Evolutionary conservation across 2,797 vertebrate genomes (phyloP).

Genomic region (Falco peregrinus): DNA sequence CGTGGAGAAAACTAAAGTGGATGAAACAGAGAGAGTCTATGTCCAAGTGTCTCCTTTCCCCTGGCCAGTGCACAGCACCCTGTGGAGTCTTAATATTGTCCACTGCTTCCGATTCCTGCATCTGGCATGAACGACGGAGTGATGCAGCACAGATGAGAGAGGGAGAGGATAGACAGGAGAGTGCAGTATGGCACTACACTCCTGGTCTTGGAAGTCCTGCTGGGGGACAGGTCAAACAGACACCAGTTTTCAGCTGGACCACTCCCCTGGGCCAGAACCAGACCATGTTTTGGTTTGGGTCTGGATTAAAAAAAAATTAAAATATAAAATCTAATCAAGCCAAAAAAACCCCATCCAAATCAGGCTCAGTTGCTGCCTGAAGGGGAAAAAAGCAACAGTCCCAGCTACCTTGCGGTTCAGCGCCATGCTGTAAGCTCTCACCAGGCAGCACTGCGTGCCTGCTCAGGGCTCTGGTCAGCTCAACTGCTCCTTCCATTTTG

Average conservation of each 20-base stretch:
- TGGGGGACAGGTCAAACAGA: neutral
- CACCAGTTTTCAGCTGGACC: neutral
- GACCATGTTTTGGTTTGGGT: neutral
- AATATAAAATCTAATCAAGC: neutral
- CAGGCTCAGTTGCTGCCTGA: neutral
- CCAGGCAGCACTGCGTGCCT: neutral
- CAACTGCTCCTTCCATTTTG: neutral
- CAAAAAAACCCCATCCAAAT: neutral
- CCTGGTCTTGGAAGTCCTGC: neutral
- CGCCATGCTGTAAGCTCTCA: neutral
- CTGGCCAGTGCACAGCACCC: neutral
- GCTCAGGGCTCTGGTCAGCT: neutral
- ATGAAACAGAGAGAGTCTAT: neutral
- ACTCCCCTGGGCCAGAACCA: neutral
- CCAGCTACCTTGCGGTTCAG: neutral
- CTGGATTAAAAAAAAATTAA: neutral
- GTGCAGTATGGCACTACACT: accelerated
- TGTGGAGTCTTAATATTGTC: neutral
- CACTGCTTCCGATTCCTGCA: neutral
- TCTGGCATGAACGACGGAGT: neutral
- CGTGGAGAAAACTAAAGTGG: neutral
- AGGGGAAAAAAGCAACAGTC: neutral
- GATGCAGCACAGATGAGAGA: neutral
- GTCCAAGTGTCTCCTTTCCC: neutral
- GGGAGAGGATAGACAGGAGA: neutral